A percentile compares a stretch with the other conserved stretches of the same genome.
Evolutionary conservation across 2,113 vertebrate genomes (phyloP).

Genomic region (Pelecanoides urinatrix): DNA sequence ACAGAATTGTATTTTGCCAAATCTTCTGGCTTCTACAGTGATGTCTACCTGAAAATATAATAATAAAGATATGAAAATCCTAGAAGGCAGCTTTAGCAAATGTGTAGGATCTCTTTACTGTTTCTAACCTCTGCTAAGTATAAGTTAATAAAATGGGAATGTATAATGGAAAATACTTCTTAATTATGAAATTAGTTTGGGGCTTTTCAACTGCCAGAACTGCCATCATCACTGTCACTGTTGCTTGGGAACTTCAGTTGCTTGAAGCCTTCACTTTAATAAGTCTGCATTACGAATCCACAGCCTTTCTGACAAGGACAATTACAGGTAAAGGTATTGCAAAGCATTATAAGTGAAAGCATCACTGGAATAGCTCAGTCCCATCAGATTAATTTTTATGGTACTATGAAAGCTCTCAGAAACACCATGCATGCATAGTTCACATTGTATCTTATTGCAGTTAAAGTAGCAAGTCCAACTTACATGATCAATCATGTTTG

Average conservation of each 20-base stretch:
- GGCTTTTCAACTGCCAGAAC: background rate
- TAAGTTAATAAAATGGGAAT: background rate
- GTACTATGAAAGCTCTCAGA: background rate
- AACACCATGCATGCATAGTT: background rate
- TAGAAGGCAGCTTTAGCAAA: background rate
- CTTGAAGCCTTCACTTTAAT: background rate
- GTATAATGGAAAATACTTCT: background rate
- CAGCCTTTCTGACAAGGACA: background rate
- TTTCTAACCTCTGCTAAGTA: background rate
- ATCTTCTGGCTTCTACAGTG: background rate
- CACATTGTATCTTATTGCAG: background rate
- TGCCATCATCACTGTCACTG: background rate
- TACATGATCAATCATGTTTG: background rate
- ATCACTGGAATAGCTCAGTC: background rate
- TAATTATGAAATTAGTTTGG: background rate
- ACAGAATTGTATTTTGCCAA: background rate
- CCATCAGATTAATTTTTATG: background rate
- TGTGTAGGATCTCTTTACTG: background rate
- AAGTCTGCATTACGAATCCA: background rate
- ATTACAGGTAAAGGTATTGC: background rate
- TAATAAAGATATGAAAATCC: background rate
- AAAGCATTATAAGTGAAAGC: background rate
- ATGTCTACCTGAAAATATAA: background rate
- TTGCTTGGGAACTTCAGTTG: background rate
- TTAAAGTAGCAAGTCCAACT: background rate